A percentile compares a stretch with the other conserved stretches of the same genome.
Conservation (phyloP, 2,888 invertebrate genomes). For the Drosophila vallismaia region DNA sequence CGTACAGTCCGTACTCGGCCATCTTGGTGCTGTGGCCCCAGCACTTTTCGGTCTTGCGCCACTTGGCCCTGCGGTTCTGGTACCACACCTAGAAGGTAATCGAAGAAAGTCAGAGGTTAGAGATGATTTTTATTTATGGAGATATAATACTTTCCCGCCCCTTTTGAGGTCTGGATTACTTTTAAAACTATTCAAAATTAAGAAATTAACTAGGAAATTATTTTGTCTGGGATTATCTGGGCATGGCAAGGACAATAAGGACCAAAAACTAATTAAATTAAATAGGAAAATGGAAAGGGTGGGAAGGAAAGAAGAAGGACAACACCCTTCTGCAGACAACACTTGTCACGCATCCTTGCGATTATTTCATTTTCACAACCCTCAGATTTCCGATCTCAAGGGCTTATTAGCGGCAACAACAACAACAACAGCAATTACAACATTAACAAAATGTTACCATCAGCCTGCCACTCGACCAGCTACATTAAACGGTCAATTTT, state of each 20-base stretch:
- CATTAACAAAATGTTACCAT: conserved; percentile 57
- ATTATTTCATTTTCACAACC: neutral
- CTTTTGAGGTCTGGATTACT: too few species aligned
- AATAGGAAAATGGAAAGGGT: conserved; percentile 50
- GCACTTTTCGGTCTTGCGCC: conserved; percentile 99
- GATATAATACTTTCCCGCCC: too few species aligned
- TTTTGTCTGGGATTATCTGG: conserved; percentile 9
- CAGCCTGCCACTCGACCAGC: conserved; percentile 19
- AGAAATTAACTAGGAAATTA: conserved; percentile 18
- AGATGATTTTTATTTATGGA: too few species aligned
- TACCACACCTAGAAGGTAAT: conserved; percentile 95
- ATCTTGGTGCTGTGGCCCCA: conserved; percentile 99
- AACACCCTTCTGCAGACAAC: conserved; percentile 23
- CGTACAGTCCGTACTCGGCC: conserved; percentile 99
- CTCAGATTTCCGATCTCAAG: conserved; percentile 50
- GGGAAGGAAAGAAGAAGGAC: neutral
- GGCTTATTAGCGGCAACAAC: conserved; percentile 67
- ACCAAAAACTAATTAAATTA: conserved; percentile 74
- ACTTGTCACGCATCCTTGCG: conserved; percentile 51
- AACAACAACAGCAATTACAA: conserved; percentile 24
- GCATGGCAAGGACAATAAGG: conserved; percentile 37
- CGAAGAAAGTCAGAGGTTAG: neutral
- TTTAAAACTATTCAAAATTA: neutral
- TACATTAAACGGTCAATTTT: conserved; percentile 83
- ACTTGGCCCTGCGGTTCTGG: conserved; percentile 97